Conservation (phyloP, 2,113 vertebrate genomes). For the Sporophila hypoxantha region DNA sequence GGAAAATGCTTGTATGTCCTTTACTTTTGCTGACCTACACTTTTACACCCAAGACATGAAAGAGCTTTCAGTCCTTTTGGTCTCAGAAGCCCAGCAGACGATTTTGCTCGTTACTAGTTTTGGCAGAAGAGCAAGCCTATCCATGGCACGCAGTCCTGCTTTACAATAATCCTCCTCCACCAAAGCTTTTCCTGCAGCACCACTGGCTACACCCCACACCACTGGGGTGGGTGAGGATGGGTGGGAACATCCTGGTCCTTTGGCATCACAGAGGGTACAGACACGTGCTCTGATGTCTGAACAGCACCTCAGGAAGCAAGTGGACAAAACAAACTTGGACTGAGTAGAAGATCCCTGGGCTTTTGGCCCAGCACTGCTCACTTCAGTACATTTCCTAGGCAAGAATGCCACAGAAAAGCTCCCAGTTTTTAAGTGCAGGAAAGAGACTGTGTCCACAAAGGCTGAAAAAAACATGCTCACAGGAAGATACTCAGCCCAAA, state of each 20-base stretch:
- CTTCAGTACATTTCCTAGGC: not conserved
- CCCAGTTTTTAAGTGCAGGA: not conserved
- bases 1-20: not conserved
- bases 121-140: not conserved
- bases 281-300: accelerated
- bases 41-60: not conserved
- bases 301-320: not conserved
- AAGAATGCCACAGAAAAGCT: not conserved
- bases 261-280: not conserved
- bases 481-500: not conserved
- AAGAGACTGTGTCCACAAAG: not conserved
- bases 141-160: accelerated
- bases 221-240: accelerated
- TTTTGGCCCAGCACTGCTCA: not conserved
- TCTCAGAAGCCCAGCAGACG: not conserved
- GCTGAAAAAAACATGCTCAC: not conserved
- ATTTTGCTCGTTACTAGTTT: not conserved
- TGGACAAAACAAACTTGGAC: not conserved
- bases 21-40: not conserved
- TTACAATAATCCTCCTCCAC: not conserved
- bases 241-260: accelerated
- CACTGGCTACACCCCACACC: not conserved
- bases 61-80: not conserved
- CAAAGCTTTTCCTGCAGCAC: not conserved
- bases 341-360: not conserved